phyloP scores from a whole-genome alignment of 2,113 vertebrate species.

The Alligator mississippiensis region DNA sequence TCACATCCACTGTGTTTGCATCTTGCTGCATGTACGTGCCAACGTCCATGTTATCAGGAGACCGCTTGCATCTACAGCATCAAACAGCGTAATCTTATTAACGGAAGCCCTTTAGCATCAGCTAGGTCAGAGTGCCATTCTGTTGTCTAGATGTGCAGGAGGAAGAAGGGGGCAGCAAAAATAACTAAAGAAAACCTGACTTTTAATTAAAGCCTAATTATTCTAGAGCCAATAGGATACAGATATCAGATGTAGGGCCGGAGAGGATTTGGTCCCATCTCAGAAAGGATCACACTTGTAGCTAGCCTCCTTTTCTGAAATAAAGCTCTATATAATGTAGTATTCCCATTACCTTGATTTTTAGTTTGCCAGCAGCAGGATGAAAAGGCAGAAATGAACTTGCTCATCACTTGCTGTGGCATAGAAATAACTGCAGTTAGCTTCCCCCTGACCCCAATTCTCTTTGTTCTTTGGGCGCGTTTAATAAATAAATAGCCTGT shows the following conservation, averaged over 20 bases:
- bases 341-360: not conserved
- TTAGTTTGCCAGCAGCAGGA: not conserved
- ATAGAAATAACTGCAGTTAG: not conserved
- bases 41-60: not conserved
- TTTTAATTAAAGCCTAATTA: not conserved
- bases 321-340: not conserved
- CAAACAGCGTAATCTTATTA: not conserved
- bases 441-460: not conserved
- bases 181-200: not conserved
- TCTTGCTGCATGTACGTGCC: not conserved
- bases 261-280: not conserved
- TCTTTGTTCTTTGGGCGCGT: not conserved
- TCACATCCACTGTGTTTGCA: too few species aligned
- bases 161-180: not conserved
- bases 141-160: accelerated
- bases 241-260: not conserved
- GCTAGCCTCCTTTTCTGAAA: not conserved
- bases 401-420: not conserved
- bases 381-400: slow-evolving; percentile 11
- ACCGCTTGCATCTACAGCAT: not conserved
- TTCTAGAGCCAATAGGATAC: not conserved
- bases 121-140: not conserved
- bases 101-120: not conserved
- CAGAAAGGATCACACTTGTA: not conserved
- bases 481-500: slow-evolving; percentile 7